Evolutionary conservation across 1,140 invertebrate species (phyloP), one percentile per base, ranked within the genome.

Genomic region (Drosophila kepulauana): DNA sequence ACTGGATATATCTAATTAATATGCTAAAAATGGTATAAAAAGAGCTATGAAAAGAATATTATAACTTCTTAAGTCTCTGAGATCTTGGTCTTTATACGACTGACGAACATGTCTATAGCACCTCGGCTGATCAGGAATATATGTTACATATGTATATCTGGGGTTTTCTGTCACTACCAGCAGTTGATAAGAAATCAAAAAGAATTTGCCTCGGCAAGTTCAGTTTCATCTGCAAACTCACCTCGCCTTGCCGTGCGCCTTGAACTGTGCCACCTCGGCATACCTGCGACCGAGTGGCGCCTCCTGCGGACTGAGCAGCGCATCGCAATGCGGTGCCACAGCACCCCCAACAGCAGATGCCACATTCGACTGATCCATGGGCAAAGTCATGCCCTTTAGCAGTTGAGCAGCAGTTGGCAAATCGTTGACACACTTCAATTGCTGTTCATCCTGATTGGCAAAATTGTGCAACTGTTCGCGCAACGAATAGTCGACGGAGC

Each of bases 191-290:
- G 20, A 25, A 25, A 25, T 25, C 20, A 25, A 25, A 33, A 33
- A 33, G 30, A 6, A 33, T 7, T 33, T 33, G 20, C 3, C 20
- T 25, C 0, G 20, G 3, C 20, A 25, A 25, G 20, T 25, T 25
- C 0, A 25, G 20, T 25, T 25, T 25, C 3, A 30, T 11, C n/a
- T 52, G 28, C 3, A 52, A 11, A 79, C 78, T 79, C 63, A 81
- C 91, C 91, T 91, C 65, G 91, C 87, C 84, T 86, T 87, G 73
- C 52, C 52, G 38, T 81, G 87, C 30, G 67, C 57, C 61, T 93
- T 93, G 68, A 92, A 92, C 59, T 92, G 92, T 8, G 91, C 59
- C 48, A 93, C 92, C 66, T 93, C 92, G 56, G 92, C 92, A 49
- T 93, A 93, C 1, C 92, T 90, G 8, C 92, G 66, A 5, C 91